Conservation (phyloP, 2,113 vertebrate species). For the Pangasianodon hypophthalmus region DNA sequence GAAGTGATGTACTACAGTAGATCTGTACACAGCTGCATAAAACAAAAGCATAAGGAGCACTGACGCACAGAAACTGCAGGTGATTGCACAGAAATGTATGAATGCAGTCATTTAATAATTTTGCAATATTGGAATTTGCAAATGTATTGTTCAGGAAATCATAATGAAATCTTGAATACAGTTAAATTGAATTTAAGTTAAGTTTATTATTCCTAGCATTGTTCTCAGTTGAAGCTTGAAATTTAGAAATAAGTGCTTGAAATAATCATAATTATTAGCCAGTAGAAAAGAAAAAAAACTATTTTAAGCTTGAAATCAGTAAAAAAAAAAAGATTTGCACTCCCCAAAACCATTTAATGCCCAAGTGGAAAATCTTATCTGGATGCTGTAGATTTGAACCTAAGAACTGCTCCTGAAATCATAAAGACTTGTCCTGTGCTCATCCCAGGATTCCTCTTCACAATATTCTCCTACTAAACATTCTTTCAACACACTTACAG, state of each 20-base stretch:
- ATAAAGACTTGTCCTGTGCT: neutral
- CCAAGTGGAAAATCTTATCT: neutral
- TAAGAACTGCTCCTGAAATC: neutral
- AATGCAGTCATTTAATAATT: neutral
- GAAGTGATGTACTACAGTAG: slow-evolving; percentile 31
- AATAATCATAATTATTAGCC: neutral
- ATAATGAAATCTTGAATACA: neutral
- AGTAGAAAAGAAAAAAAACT: neutral
- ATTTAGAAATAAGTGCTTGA: neutral
- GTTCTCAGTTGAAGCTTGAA: neutral
- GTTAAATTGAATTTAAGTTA: neutral
- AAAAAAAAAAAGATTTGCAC: neutral
- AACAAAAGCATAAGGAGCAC: slow-evolving; percentile 42
- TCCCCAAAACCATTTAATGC: neutral
- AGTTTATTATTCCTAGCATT: too few species aligned
- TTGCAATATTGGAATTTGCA: neutral
- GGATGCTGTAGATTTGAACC: neutral
- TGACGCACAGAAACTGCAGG: slow-evolving; percentile 6
- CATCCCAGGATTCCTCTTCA: neutral
- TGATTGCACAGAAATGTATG: slow-evolving; percentile 28
- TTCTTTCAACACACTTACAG: neutral
- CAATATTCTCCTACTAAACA: neutral
- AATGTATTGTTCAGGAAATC: neutral
- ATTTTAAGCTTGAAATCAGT: neutral
- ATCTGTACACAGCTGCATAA: slow-evolving; percentile 38